Evolutionary conservation across 2,888 invertebrate genomes (phyloP).

Genomic region (Hetaerina titia): DNA sequence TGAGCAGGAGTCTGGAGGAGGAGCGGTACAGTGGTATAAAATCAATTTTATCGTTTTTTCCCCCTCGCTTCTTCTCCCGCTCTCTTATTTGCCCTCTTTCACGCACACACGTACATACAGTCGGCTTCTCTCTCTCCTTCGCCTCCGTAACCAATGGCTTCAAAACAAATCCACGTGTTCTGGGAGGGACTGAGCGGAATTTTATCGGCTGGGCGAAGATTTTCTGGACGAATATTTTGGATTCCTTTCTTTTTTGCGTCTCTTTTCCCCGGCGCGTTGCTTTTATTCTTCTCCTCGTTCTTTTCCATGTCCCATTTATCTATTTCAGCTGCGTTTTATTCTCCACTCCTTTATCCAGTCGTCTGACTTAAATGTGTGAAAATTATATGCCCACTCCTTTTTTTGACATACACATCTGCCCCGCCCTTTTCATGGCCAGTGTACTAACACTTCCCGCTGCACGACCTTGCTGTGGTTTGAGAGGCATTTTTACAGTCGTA

Average conservation of each 20-base stretch:
- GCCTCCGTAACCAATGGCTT: background rate
- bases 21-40: background rate
- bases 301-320: background rate
- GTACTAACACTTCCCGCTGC: too few species aligned
- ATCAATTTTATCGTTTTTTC: slow-evolving; percentile 39
- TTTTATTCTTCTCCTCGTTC: background rate
- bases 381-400: background rate
- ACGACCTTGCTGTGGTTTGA: too few species aligned
- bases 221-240: background rate
- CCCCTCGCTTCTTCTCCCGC: background rate
- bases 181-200: background rate
- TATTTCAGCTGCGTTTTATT: background rate
- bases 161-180: slow-evolving; percentile 43
- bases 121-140: background rate
- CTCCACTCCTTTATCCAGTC: background rate
- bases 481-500: too few species aligned
- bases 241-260: background rate
- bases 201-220: background rate
- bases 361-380: background rate
- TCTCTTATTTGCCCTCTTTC: background rate
- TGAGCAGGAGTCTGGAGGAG: background rate
- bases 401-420: too few species aligned
- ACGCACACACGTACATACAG: background rate
- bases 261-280: background rate
- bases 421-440: too few species aligned